Evolutionary conservation across 64 coral and sea anemone genomes (phyloP).

Genomic region (Pocillopora verrucosa): DNA sequence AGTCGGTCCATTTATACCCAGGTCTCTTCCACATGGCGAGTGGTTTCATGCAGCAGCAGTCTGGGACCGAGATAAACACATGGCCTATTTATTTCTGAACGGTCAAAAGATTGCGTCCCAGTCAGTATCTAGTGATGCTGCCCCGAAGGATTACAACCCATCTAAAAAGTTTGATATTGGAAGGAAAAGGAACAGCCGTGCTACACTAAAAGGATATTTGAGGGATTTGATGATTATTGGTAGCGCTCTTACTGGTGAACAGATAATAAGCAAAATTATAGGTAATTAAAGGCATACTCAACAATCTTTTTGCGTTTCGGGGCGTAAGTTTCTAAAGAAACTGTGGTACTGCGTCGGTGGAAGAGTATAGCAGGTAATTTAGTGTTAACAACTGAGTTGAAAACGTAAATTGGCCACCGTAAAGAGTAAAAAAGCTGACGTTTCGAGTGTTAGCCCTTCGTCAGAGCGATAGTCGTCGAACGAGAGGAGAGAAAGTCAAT

Average conservation of each 20-base stretch:
- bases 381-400: no score
- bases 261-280: not conserved
- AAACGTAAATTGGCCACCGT: no score
- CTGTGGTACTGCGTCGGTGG: no score
- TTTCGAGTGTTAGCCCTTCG: no score
- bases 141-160: not conserved
- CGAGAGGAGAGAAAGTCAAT: no score
- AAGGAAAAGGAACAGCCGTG: not conserved
- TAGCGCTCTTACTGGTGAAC: slow-evolving; percentile 2
- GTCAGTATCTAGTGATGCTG: not conserved
- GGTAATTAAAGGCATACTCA: not conserved
- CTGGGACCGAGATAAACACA: not conserved
- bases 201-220: not conserved
- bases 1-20: not conserved
- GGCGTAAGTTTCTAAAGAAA: no score
- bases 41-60: slow-evolving; percentile 24
- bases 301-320: no score
- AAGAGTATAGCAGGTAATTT: no score
- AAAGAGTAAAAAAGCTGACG: no score
- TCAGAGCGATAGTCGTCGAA: no score
- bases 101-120: not conserved
- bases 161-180: not conserved
- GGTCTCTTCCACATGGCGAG: not conserved
- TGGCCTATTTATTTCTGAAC: not conserved
- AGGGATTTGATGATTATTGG: slow-evolving; percentile 13